Evolutionary conservation across 2,888 invertebrate species (phyloP), one percentile per base, ranked within the genome.

Genomic region (Erannis defoliaria): DNA sequence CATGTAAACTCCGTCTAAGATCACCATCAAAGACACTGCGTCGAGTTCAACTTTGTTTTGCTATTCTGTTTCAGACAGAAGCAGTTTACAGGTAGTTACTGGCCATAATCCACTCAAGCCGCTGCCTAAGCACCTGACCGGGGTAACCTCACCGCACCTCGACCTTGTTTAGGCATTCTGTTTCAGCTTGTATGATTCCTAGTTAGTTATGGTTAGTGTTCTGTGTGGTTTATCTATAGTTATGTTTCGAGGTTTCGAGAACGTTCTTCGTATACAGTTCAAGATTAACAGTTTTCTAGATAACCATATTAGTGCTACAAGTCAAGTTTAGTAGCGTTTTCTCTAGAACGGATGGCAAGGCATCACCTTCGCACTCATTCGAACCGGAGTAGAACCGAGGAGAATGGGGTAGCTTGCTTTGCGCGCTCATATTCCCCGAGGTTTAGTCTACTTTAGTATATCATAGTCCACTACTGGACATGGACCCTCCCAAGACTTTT

Each of bases 31-130:
- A 19, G 5, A 21, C 19, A 26, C 26, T 29, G 16, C 16, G 29
- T 16, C 8, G 29, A 33, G n/a, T 48, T 14, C 26, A 35, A n/a
- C 54, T 37, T 45, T 45, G 23, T 16, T 55, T 45, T 23, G 43
- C 26, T 18, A 55, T 55, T 55, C 55, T 23, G 55, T 55, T 55
- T 55, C 55, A 45, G 35, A 10, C 1, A 21, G 14, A 54, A 33
- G 23, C 45, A 55, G 55, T 45, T 55, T 35, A 26, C 54, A 45
- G 10, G 16, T 40, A 50, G 53, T 43, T 33, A 33, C 45, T 18
- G 18, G 18, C 18, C 35, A 37, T 55, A 55, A 55, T 55, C 16
- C 26, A 38, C 12, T 51, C 23, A 38, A 51, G 16, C 21, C 21
- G 33, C 26, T 38, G 50, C 50, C 38, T 18, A 45, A 51, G 35